Evolutionary conservation across 2,797 vertebrate species (phyloP).

Genomic region (Ptychadena robeensis): DNA sequence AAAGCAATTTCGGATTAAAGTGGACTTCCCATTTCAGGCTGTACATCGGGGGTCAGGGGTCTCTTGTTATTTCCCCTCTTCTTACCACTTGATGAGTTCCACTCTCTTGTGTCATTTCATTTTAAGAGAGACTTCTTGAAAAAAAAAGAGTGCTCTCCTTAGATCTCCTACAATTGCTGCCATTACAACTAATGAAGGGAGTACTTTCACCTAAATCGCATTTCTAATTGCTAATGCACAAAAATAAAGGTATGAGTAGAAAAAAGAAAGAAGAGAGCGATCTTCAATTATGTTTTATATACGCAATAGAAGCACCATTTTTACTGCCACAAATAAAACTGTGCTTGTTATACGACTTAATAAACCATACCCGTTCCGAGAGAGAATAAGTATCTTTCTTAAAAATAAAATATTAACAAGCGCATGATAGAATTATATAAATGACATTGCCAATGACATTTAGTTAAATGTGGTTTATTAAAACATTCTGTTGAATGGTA

Average conservation of each 20-base stretch:
- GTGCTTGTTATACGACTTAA: conserved; percentile 12
- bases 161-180: not conserved
- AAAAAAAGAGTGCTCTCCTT: not conserved
- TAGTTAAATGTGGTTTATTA: conserved; percentile 6
- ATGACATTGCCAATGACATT: conserved; percentile 8
- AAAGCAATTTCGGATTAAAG: not conserved
- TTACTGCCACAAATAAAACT: conserved; percentile 27
- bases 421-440: not conserved
- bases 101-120: not conserved
- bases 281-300: conserved; percentile 26
- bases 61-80: not conserved
- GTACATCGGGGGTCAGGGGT: not conserved
- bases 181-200: not conserved
- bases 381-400: conserved; percentile 13
- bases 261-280: not conserved
- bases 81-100: not conserved
- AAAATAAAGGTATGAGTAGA: not conserved
- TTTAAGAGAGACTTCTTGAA: not conserved
- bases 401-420: conserved; percentile 20
- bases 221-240: conserved; percentile 6
- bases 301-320: conserved; percentile 3
- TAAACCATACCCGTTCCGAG: conserved; percentile 6
- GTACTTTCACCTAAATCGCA: not conserved
- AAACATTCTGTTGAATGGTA: conserved; percentile 17
- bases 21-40: not conserved